Base-by-base conservation (phyloP, 2,113 vertebrate genomes). In the Macroglossus sobrinus region DNA sequence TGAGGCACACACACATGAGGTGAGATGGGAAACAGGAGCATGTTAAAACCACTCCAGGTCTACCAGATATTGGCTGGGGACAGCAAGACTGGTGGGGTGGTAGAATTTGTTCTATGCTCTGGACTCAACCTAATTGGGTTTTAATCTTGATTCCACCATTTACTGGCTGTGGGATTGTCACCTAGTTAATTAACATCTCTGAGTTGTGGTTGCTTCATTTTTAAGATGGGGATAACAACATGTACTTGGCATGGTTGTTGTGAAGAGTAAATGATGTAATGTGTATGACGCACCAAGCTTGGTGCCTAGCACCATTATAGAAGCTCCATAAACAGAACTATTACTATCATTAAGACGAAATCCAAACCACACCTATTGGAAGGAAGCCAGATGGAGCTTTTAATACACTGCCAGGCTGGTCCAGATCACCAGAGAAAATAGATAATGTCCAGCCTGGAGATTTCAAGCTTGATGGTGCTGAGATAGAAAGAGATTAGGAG, bases 291-390 rank as follows among this genome's bases (percentile, higher is more conserved):
- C 64, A 33, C 69, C 38, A 47, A 59, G 69, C 74, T 57, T 19
- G 15, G 79, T 57, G 93, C 75, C 87, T 71, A 55, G 89, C 87
- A 38, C 90, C 84, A 68, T 75, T 45, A 35, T 3, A 61, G 89
- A 45, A 45, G 72, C 92, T 79, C 84, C 89, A 45, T 90, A 96
- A 97, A 96, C 90, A 97, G 71, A 88, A 26, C 87, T 57, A 89
- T 97, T 96, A 98, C 84, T 43, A 75, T 91, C 94, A 90, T 96
- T 92, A 97, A 93, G 53, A 61, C 63, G n/a, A 40, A 71, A 16
- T 76, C 53, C 84, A 92, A 95, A 71, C 74, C 87, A 76, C 75
- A 80, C 40, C 50, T 91, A 1, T 12, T 55, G 92, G 33, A 35
- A 57, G 50, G 55, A n/a, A 57, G 53, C 55, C 21, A 5, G 53